Evolutionary conservation across 2,113 vertebrate genomes (phyloP).

Genomic region (Electrona antarctica): DNA sequence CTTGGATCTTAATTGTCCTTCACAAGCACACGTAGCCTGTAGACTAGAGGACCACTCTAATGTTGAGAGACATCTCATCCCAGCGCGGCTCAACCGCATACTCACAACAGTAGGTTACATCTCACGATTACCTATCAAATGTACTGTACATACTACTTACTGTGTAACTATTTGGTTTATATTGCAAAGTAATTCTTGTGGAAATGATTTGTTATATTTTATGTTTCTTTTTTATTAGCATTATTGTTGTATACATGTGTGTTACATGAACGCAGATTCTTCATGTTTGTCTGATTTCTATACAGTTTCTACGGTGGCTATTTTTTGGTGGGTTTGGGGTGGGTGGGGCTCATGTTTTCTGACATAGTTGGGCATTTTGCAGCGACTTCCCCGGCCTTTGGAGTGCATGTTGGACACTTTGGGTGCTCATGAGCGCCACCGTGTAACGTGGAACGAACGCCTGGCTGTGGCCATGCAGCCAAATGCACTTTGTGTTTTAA

Average conservation of each 20-base stretch:
- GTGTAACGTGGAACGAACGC: conserved; percentile 1
- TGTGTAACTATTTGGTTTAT: conserved; percentile 59
- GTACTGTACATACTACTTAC: conserved; percentile 69
- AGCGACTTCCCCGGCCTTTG: background rate
- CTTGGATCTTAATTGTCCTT: conserved; percentile 30
- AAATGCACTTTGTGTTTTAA: conserved; percentile 42
- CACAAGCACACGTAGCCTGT: background rate
- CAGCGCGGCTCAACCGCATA: background rate
- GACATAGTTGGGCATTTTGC: background rate
- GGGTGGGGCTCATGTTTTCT: background rate
- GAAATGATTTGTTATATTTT: conserved; percentile 51
- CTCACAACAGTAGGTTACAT: conserved; percentile 1
- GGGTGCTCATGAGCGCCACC: background rate
- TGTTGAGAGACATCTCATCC: background rate
- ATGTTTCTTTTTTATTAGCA: conserved; percentile 27
- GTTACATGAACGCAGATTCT: conserved; percentile 42
- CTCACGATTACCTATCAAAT: conserved; percentile 40
- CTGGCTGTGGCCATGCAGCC: conserved; percentile 18
- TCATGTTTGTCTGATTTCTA: background rate
- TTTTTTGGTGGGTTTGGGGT: background rate
- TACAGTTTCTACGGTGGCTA: too few relatives aligned
- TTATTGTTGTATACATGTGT: conserved; percentile 53
- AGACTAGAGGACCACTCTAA: conserved; percentile 6
- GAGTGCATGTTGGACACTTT: background rate
- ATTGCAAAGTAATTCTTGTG: conserved; percentile 59